Base-by-base conservation (phyloP, 1,140 invertebrate genomes). In the Bombus confusus region DNA sequence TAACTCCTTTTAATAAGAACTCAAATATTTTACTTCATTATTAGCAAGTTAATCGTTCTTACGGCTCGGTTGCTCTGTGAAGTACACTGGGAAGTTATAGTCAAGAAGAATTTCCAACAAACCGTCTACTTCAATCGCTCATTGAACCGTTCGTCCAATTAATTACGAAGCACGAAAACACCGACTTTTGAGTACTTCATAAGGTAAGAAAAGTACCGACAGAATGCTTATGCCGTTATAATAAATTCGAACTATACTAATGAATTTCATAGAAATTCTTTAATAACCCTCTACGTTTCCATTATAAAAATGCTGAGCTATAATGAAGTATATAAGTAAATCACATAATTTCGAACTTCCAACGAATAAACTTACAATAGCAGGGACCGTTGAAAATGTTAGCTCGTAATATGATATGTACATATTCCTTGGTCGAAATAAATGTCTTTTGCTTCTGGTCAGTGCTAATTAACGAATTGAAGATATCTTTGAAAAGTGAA, bases 131-230 rank as follows among this genome's bases (percentile, higher is more conserved):
- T 64, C 59, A 31, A 52, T 37, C 68, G 47, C 43, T 83, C 73
- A 31, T 62, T 37, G 34, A 62, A 68, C 34, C 37, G 34, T 37
- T 68, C 81, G 59, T 28, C 43, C 73, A 83, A 83, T 83, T 83
- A 83, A 74, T 77, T 68, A 9, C 34, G 43, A 68, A 77, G 34
- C n/a, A 39, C 8, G 25, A 13, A 15, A 41, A 28, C 71, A 39
- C 39, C 68, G 47, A 83, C 9, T 83, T 68, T 52, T 6, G 5
- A 62, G 43, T 52, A 31, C 41, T 76, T 83, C 18, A 10, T 22
- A 15, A 57, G 47, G 9, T 76, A 37, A 41, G 47, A 64, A 34
- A 31, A 77, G 73, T 8, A 15, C 10, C 18, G 10, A 57, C 15
- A 34, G 34, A 59, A 28, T n/a, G 34, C 6, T 5, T 34, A 22